Evolutionary conservation across 2,797 vertebrate species (phyloP), one percentile per base, ranked within the genome.

Genomic region (Buphagus erythrorhynchus): DNA sequence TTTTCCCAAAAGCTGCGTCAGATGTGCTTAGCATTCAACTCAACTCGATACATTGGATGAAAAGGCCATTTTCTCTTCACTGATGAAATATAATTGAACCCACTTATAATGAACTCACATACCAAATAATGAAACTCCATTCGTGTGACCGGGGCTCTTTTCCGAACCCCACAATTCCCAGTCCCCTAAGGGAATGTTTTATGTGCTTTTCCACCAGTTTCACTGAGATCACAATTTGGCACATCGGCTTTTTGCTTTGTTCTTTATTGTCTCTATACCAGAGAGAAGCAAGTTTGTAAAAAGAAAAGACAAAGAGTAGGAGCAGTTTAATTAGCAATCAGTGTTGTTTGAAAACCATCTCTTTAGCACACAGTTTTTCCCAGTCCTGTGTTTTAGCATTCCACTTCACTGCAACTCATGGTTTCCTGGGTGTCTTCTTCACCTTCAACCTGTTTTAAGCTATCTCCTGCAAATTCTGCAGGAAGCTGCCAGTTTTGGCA

Each of bases 401-500:
- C 35, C 52, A 18, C 17, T 73, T 79, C 59, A 19, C 72, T 63
- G 52, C 9, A 21, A 5, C 55, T 48, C 3, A 0, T 28, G 62
- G 84, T 89, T 96, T 86, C 62, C 73, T 66, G 88, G 48, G 67
- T 77, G 94, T 62, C 89, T 83, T 75, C 93, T 81, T 80, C 93
- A 87, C 93, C 96, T 96, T 93, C 89, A 93, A 62, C 86, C 87
- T 91, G 80, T 90, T 95, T 81, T 63, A 68, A 88, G 88, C 74
- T 48, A 63, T 73, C 93, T 74, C 17, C 71, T 55, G 33, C 76
- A 33, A 89, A 97, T 97, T 96, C 96, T 96, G 49, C 97, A 95
- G 88, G 96, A 97, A 97, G 93, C 94, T 93, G 96, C 88, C 93
- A 95, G 69, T 95, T 96, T 97, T 97, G 78, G 94, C 93, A 95